These are phyloP conservation scores for Eupelmus urozonus DNA, from an alignment of 2,888 invertebrate species.

Conservation along the genomic window DNA sequence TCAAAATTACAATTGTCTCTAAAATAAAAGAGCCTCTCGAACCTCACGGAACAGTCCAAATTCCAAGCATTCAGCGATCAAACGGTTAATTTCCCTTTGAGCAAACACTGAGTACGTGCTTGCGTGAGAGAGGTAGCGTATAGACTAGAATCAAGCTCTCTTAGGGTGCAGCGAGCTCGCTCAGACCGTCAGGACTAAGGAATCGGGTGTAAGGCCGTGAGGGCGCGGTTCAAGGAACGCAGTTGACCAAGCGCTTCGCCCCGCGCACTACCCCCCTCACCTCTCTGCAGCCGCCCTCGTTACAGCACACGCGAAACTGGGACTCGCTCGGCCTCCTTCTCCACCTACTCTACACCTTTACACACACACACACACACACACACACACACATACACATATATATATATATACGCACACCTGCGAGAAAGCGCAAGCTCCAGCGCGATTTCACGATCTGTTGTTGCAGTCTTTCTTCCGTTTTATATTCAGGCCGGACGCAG, in stretches of 20 bases:
- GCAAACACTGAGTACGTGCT: no score
- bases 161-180: background rate
- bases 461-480: no score
- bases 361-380: slow-evolving; percentile 16
- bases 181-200: slow-evolving; percentile 26
- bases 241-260: slow-evolving; percentile 36
- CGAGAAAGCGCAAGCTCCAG: no score
- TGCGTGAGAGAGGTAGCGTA: no score
- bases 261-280: background rate
- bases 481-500: no score
- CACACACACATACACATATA: slow-evolving; percentile 16
- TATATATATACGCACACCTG: no score
- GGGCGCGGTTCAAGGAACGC: slow-evolving; percentile 40
- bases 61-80: no score
- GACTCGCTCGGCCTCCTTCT: slow-evolving; percentile 21
- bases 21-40: no score
- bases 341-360: background rate
- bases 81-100: slow-evolving; percentile 25
- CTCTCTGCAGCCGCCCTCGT: slow-evolving; percentile 11
- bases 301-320: slow-evolving; percentile 13
- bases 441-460: no score
- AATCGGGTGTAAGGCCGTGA: slow-evolving; percentile 2
- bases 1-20: no score
- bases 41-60: no score
- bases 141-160: no score